Percentiles rank a stretch among this genome's conserved stretches.
Conservation (phyloP, 92 coral and sea anemone species). For the Phenganax stokvisi region DNA sequence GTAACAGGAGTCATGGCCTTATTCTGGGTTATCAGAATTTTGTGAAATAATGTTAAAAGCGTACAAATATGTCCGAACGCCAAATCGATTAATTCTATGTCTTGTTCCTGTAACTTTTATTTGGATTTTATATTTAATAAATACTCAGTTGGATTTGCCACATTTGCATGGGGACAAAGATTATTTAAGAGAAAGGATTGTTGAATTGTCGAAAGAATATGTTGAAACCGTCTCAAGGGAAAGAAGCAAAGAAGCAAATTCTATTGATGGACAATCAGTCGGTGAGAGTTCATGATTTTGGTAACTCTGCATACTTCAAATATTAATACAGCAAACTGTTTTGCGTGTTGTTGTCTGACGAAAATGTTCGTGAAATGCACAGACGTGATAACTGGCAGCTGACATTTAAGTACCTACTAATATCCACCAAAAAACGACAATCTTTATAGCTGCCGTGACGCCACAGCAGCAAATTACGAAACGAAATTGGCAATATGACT, state of each 20-base stretch:
- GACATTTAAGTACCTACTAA: too few relatives aligned
- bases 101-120: conserved; percentile 60
- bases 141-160: conserved; percentile 66
- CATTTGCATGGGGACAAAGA: conserved; percentile 55
- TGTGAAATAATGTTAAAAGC: background rate
- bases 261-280: conserved; percentile 54
- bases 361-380: too few relatives aligned
- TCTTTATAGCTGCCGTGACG: too few relatives aligned
- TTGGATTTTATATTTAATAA: conserved; percentile 82
- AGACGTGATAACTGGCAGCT: too few relatives aligned
- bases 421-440: too few relatives aligned
- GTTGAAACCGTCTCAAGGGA: conserved; percentile 76
- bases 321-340: background rate
- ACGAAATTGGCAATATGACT: too few relatives aligned
- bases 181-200: conserved; percentile 60
- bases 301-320: background rate
- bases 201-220: conserved; percentile 74
- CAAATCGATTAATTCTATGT: conserved; percentile 60
- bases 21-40: too few relatives aligned
- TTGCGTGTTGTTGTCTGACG: too few relatives aligned
- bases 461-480: too few relatives aligned
- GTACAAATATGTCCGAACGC: conserved; percentile 32
- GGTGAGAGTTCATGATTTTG: conserved; percentile 22
- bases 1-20: too few relatives aligned
- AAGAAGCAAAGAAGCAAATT: conserved; percentile 42